phyloP scores from a whole-genome alignment of 2,888 invertebrate species.

The Congeria kusceri region DNA sequence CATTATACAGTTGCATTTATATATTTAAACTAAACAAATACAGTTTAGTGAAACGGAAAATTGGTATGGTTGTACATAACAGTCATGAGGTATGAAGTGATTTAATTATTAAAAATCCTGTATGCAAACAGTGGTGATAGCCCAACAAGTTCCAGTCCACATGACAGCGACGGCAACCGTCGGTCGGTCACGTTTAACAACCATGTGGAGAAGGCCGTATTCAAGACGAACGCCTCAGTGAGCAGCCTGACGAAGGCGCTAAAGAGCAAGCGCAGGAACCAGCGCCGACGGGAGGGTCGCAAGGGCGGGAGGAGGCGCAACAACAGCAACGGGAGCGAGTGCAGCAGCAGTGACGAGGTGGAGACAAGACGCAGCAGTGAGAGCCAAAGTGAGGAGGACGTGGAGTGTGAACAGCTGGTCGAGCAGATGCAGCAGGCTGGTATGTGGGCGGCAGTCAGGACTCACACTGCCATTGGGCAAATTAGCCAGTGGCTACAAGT shows the following conservation, averaged over 20 bases:
- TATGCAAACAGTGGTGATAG: conserved; percentile 50
- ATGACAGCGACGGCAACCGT: conserved; percentile 65
- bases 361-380: conserved; percentile 61
- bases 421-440: conserved; percentile 48
- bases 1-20: too few relatives aligned
- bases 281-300: conserved; percentile 80
- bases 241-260: conserved; percentile 81
- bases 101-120: too few relatives aligned
- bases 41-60: too few relatives aligned
- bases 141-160: conserved; percentile 60
- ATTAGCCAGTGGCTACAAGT: too few relatives aligned
- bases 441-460: too few relatives aligned
- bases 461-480: too few relatives aligned
- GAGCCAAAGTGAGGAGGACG: conserved; percentile 69
- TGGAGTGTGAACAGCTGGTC: conserved; percentile 37
- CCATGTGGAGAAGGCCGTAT: conserved; percentile 81
- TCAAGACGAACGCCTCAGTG: conserved; percentile 79
- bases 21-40: too few relatives aligned
- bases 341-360: conserved; percentile 73
- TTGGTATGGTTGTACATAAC: too few relatives aligned
- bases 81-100: too few relatives aligned
- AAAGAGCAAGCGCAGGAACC: conserved; percentile 80
- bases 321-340: conserved; percentile 74
- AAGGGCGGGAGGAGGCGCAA: conserved; percentile 62
- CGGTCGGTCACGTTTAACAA: conserved; percentile 84